phyloP scores from a whole-genome alignment of 2,113 vertebrate species.

The Spheniscus mendiculus region DNA sequence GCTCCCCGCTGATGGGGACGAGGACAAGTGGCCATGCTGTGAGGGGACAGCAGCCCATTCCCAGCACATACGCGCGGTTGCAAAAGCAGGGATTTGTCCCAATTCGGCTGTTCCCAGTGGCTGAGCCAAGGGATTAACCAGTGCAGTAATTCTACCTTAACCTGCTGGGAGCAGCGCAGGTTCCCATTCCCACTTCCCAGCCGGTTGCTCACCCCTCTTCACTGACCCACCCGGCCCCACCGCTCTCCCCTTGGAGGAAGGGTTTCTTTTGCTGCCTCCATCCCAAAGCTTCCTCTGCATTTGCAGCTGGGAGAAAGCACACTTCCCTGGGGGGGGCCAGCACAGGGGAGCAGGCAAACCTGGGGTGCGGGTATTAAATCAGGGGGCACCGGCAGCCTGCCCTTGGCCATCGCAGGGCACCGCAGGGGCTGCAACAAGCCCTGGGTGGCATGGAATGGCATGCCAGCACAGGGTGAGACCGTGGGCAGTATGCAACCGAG shows the following conservation, averaged over 20 bases:
- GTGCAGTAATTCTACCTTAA: background rate
- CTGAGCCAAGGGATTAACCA: background rate
- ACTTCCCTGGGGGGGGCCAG: rapidly evolving
- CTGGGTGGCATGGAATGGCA: background rate
- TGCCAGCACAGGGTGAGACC: background rate
- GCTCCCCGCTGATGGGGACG: rapidly evolving
- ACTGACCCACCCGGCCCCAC: background rate
- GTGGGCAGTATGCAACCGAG: rapidly evolving
- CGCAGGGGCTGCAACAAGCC: background rate
- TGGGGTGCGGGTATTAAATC: background rate
- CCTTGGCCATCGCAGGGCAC: rapidly evolving
- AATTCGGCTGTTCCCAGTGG: background rate
- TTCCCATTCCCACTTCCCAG: background rate
- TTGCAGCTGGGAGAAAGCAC: background rate
- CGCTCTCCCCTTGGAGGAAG: background rate
- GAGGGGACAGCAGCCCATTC: background rate
- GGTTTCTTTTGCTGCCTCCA: background rate
- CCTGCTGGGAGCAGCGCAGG: background rate
- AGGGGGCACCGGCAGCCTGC: rapidly evolving
- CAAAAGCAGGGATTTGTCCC: background rate
- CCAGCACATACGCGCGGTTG: rapidly evolving
- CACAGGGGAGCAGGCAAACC: background rate
- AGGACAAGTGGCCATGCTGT: background rate
- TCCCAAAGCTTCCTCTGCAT: background rate
- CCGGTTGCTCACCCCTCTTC: background rate